Base-by-base conservation (phyloP, 2,113 vertebrate species). In the Platysternon megacephalum region DNA sequence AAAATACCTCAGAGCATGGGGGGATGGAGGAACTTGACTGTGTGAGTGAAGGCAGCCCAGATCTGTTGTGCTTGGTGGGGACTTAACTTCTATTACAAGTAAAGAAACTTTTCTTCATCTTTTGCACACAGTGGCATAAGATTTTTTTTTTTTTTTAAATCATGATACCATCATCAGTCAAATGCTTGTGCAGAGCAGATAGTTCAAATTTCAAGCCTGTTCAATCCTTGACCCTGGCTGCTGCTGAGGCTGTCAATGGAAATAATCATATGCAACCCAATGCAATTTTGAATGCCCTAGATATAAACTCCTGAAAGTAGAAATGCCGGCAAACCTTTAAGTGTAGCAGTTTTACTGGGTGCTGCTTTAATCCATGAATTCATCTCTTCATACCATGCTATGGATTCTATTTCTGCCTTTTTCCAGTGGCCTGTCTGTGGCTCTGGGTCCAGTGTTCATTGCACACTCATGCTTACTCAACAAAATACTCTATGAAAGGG, bases 321-420 rank as follows among this genome's bases (percentile, higher is more conserved):
- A 11, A 84, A 10, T 88, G 46, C 11, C 92, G 82, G 21, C 21
- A 46, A n/a, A 65, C 49, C 52, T 78, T 82, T 29, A 93, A 4
- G 3, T 42, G 1, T 28, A 51, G 28, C 11, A 82, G 17, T 24
- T 3, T 44, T 82, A 55, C 48, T 21, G 29, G 32, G 19, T 85
- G 46, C 3, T 88, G n/a, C 58, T 68, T 88, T 89, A 72, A 3
- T 78, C 61, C 93, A 32, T 44, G 88, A 89, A 94, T 95, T 83
- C 26, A 68, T 2, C 5, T n/a, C 10, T 81, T 85, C 28, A n/a
- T 55, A 11, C 10, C 24, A 9, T 22, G 44, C 32, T 88, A 85
- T 29, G 53, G 3, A 21, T 83, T 82, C 19, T 58, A 1, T 85
- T 96, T 93, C 19, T 58, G 3, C 74, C 42, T 80, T 44, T 89